Base-by-base conservation (phyloP, 2,113 vertebrate genomes). In the Alosa alosa region DNA sequence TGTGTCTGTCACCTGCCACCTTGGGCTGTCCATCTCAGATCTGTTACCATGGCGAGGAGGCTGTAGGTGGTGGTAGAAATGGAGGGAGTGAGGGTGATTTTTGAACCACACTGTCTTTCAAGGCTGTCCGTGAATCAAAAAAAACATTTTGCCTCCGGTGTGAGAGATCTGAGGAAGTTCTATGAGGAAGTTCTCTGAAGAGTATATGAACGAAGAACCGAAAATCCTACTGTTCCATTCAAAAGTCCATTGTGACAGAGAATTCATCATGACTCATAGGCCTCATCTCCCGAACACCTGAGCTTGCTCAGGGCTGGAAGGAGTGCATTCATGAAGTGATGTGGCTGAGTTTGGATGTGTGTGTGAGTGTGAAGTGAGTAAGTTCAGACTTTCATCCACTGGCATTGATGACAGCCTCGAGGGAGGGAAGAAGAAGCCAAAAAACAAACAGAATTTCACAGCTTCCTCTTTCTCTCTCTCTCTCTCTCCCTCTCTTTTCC, bases 21-120 rank as follows among this genome's bases (percentile, higher is more conserved):
- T 15, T 15, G 41, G 72, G 83, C 31, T 85, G 82, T 81, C 84
- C 41, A 78, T 82, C 78, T 81, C 81, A 57, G 47, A 83, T 49
- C 18, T 88, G 87, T 82, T 84, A 84, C 84, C 83, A 87, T 88
- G 72, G 83, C 84, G 72, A 88, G 31, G 52, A 25, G 81, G 41
- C 20, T 18, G 60, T n/a, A 81, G n/a, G 50, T 81, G 83, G 31
- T 60, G 55, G 18, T 4, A 6, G 55, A 22, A 3, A 20, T 6
- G 17, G 31, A 15, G 72, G 72, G 31, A 0, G 13, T 3, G 11
- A 17, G 72, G 72, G 25, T 78, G 72, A 41, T 36, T 39, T 78
- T 15, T 78, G 72, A 78, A 78, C 31, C 72, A 78, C 72, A 17
- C 31, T 78, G 9, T 39, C 72, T 15, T 1, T 60, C 55, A 60